Evolutionary conservation across 2,113 vertebrate genomes (phyloP).

Genomic region (Ancistrus triradiatus): DNA sequence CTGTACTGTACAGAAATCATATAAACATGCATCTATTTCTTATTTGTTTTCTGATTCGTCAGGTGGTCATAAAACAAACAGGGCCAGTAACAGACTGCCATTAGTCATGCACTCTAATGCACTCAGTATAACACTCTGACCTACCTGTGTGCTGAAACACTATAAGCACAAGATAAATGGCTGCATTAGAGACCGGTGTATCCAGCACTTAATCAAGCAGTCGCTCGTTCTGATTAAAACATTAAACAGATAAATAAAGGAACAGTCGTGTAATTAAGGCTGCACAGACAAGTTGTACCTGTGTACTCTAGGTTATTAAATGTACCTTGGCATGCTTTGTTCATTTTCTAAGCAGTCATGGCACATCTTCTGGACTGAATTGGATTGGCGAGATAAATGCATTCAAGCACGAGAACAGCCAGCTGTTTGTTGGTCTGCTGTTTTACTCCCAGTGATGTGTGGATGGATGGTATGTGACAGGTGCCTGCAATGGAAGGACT

Average conservation of each 20-base stretch:
- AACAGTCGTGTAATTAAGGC: no score
- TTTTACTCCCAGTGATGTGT: constrained; percentile 24
- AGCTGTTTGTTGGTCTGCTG: constrained; percentile 13
- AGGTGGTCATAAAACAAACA: no score
- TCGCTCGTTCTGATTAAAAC: constrained; percentile 1
- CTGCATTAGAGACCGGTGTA: constrained; percentile 1
- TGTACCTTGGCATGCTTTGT: no score
- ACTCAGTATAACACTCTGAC: constrained; percentile 5
- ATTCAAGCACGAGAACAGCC: background rate
- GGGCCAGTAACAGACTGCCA: no score
- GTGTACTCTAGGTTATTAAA: no score
- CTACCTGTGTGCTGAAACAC: background rate
- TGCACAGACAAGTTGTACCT: no score
- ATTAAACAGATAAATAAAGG: background rate
- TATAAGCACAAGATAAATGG: constrained; percentile 13
- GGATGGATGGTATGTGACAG: constrained; percentile 40
- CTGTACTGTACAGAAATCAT: no score
- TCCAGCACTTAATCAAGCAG: constrained; percentile 17
- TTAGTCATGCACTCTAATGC: background rate
- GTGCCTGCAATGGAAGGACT: constrained; percentile 26
- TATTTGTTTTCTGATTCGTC: no score
- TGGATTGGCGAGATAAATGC: constrained; percentile 3
- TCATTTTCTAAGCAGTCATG: no score
- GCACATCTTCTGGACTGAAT: no score
- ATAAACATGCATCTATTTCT: no score